Percentiles rank a stretch among this genome's conserved stretches.
These are phyloP conservation scores for Epirrita christyi DNA, from an alignment of 2,888 invertebrate genomes.

Conservation along the genomic window DNA sequence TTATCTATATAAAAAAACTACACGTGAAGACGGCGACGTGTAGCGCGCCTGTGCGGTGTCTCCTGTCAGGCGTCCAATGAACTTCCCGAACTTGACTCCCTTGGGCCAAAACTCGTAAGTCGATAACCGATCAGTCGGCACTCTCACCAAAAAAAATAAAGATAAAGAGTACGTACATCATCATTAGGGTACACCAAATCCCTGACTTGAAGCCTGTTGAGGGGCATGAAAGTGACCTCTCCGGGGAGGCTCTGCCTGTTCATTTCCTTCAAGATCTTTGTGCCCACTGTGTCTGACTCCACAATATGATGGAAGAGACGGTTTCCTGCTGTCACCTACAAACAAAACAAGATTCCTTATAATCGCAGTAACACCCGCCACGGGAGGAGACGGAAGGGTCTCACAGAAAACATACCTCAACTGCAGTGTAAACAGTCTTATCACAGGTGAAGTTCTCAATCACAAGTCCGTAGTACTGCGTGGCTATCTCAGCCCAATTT, in stretches of 20 bases:
- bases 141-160: too few relatives aligned
- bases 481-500: constrained; percentile 89
- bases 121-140: too few relatives aligned
- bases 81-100: too few relatives aligned
- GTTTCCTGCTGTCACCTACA: constrained; percentile 89
- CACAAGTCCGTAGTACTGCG: constrained; percentile 96
- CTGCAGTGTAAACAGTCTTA: constrained; percentile 98
- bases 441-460: constrained; percentile 99
- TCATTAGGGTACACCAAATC: constrained; percentile 80
- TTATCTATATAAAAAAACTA: too few relatives aligned
- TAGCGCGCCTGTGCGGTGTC: too few relatives aligned
- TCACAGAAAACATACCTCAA: constrained; percentile 88
- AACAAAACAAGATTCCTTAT: neutral
- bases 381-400: too few relatives aligned
- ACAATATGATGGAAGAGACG: constrained; percentile 99
- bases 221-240: constrained; percentile 99
- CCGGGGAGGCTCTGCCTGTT: constrained; percentile 98
- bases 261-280: constrained; percentile 98
- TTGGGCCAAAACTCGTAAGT: too few relatives aligned
- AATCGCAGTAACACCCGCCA: too few relatives aligned
- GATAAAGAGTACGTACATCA: constrained; percentile 62
- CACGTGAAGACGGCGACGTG: too few relatives aligned
- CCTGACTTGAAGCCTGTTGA: constrained; percentile 93
- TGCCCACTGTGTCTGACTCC: constrained; percentile 98
- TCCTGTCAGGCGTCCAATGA: too few relatives aligned